Base-by-base conservation (phyloP, 2,888 invertebrate species). In the Hydrotaea diabolus region DNA sequence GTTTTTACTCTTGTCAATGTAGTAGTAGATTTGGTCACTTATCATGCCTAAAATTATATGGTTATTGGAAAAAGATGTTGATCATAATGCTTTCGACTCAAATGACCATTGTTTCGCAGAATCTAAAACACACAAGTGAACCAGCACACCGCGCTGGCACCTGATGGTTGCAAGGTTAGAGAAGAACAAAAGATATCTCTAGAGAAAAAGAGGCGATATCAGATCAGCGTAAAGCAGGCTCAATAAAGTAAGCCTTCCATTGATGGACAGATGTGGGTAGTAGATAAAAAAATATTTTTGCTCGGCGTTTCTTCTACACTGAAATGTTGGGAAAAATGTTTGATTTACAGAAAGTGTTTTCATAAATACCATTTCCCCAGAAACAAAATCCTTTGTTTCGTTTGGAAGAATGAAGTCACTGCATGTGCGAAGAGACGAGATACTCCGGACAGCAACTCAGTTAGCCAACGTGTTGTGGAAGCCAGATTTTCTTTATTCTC, bases 311-410 rank as follows among this genome's bases (percentile, higher is more conserved):
- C 53, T 46, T 55, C 62, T 21, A 36, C 53, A 80, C 82, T 82
- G 76, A 85, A 82, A 81, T 55, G 66, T 83, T 66, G 73, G 75
- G 49, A 79, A 78, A 74, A 77, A 79, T 49, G 53, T 64, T n/a
- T 77, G 59, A 73, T 81, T 85, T 85, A 81, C 76, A 77, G 76
- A 71, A 83, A 73, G 46, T 76, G 79, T 74, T 80, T 77, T 79
- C 73, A 85, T 85, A 85, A 85, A 85, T 85, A 85, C 85, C 85
- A 79, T 46, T 62, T 69, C 64, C 64, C 78, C 77, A 69, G n/a
- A 23, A 23, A 69, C 69, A 55, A 71, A 39, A 79, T 77, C 59
- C 66, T 31, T n/a, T n/a, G 62, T 46, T 46, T 19, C 49, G 53
- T 39, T 71, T n/a, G 59, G n/a, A 59, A 74, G 26, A 23, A 59